phyloP scores from a whole-genome alignment of 2,113 vertebrate species.

The Barbus barbus region DNA sequence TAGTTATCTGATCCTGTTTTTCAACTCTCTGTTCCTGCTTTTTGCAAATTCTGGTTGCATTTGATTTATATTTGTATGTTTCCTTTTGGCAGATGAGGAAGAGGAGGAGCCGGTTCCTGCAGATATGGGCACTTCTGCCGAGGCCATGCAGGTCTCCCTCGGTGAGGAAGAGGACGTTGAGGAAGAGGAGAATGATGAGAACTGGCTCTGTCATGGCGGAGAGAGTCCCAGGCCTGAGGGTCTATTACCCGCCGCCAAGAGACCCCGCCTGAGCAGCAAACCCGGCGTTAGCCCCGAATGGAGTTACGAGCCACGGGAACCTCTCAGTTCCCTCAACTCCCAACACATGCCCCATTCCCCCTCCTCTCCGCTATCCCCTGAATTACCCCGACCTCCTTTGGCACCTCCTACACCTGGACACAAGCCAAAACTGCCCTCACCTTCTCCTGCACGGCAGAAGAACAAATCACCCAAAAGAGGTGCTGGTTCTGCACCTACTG shows the following conservation, averaged over 20 bases:
- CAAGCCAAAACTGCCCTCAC: constrained; percentile 85
- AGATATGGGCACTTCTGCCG: constrained; percentile 96
- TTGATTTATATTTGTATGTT: background rate
- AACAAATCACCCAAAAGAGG: constrained; percentile 89
- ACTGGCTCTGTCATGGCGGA: constrained; percentile 87
- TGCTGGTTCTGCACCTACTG: constrained; percentile 18
- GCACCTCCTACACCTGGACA: constrained; percentile 78
- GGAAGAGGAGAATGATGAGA: constrained; percentile 95
- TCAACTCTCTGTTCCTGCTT: background rate
- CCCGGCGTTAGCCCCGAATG: constrained; percentile 85
- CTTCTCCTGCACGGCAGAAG: constrained; percentile 84
- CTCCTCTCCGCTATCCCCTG: constrained; percentile 81
- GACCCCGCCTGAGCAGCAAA: constrained; percentile 82
- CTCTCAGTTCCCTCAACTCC: constrained; percentile 91
- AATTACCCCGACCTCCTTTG: constrained; percentile 80
- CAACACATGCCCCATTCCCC: constrained; percentile 86
- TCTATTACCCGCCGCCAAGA: constrained; percentile 87
- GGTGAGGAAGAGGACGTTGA: constrained; percentile 91
- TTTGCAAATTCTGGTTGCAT: background rate
- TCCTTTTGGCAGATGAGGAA: constrained; percentile 80
- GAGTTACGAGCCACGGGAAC: constrained; percentile 87
- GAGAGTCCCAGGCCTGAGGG: constrained; percentile 91
- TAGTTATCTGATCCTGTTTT: background rate
- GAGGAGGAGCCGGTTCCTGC: constrained; percentile 94
- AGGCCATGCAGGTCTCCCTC: constrained; percentile 97